Conservation (phyloP, 1,140 invertebrate genomes). For the Tachypleus tridentatus region DNA sequence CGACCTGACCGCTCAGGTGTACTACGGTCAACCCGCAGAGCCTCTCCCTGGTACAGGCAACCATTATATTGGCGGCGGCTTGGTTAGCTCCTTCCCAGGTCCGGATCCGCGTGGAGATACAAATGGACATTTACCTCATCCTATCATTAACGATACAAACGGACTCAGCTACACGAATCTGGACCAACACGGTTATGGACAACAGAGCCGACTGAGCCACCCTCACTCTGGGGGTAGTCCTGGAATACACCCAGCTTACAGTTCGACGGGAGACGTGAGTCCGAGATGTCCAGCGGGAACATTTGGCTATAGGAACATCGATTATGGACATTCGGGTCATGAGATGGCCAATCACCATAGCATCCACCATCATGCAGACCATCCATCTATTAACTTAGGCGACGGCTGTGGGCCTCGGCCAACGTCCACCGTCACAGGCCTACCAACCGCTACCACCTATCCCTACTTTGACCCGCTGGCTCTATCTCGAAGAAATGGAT, state of each 20-base stretch:
- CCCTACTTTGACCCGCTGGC: slow-evolving; percentile 2
- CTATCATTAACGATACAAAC: slow-evolving; percentile 66
- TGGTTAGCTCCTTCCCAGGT: not conserved
- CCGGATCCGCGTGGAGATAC: slow-evolving; percentile 8
- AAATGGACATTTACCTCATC: slow-evolving; percentile 8
- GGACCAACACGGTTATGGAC: slow-evolving; percentile 37
- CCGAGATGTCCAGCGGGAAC: not conserved
- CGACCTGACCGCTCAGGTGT: slow-evolving; percentile 53
- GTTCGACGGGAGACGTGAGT: not conserved
- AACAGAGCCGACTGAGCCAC: not conserved
- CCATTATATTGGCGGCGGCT: slow-evolving; percentile 7
- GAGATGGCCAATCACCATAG: not conserved
- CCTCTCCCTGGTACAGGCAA: not conserved
- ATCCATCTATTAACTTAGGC: not conserved
- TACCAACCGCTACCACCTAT: slow-evolving; percentile 3
- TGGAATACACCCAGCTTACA: slow-evolving; percentile 5
- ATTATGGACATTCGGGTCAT: slow-evolving; percentile 5
- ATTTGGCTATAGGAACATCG: slow-evolving; percentile 2
- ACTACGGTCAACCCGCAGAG: slow-evolving; percentile 9
- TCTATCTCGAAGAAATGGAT: not conserved
- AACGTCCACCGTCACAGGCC: slow-evolving; percentile 10
- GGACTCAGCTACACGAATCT: slow-evolving; percentile 81
- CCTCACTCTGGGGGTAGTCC: slow-evolving; percentile 3
- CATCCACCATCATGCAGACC: not conserved
- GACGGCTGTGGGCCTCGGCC: not conserved